Evolutionary conservation across 2,888 invertebrate species (phyloP).

Genomic region (Aplocera efformata): DNA sequence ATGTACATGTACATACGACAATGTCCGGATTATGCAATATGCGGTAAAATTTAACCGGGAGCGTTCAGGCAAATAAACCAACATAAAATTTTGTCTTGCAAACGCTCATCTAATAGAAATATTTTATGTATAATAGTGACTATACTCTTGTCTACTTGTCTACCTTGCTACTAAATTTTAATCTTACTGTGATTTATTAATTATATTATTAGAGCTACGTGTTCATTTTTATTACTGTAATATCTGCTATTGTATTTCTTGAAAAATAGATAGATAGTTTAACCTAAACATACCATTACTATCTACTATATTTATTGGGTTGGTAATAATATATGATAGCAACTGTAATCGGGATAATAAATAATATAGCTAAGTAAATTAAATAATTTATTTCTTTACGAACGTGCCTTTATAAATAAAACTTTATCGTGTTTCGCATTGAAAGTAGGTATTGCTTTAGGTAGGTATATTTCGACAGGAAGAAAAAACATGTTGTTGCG

Average conservation of each 20-base stretch:
- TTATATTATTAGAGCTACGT: no score
- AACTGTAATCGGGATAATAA: constrained; percentile 2
- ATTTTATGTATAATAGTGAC: no score
- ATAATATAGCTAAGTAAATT: constrained; percentile 36
- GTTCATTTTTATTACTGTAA: no score
- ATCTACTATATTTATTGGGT: no score
- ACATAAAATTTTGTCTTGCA: constrained; percentile 33
- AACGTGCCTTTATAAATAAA: constrained; percentile 70
- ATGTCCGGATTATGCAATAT: constrained; percentile 22
- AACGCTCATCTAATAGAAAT: constrained; percentile 40
- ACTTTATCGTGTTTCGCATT: constrained; percentile 64
- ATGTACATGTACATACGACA: constrained; percentile 29
- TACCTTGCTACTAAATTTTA: no score
- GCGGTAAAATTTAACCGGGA: constrained; percentile 38
- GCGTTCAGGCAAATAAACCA: constrained; percentile 45
- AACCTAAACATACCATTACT: no score
- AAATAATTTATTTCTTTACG: constrained; percentile 58
- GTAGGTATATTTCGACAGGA: constrained; percentile 54
- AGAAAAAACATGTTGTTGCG: constrained; percentile 51
- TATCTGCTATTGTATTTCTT: no score
- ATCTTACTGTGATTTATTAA: no score
- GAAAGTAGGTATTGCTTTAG: constrained; percentile 53
- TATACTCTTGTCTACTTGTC: no score
- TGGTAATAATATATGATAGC: no score
- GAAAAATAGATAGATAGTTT: no score